These are phyloP conservation scores for Rana temporaria DNA, from an alignment of 2,113 vertebrate genomes.

Conservation along the genomic window DNA sequence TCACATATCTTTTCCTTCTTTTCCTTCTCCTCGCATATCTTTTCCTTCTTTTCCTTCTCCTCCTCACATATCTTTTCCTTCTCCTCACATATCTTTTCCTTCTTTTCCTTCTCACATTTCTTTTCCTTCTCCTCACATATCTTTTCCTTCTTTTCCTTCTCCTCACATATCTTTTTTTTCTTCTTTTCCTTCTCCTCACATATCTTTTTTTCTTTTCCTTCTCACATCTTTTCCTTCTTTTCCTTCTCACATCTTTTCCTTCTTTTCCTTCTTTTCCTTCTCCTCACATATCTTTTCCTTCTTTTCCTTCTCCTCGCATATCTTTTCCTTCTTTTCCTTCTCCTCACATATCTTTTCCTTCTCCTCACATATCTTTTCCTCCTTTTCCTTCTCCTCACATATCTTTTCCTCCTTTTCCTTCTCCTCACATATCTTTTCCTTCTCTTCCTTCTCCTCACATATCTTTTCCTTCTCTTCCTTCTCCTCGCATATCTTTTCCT, in stretches of 20 bases:
- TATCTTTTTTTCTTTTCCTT: too few relatives aligned
- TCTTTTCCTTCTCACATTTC: too few relatives aligned
- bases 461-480: too few relatives aligned
- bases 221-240: too few relatives aligned
- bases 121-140: background rate
- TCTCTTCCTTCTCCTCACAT: rapidly evolving
- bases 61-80: background rate
- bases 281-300: too few relatives aligned
- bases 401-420: too few relatives aligned
- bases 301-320: too few relatives aligned
- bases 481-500: background rate
- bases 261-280: background rate
- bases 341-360: too few relatives aligned
- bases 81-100: too few relatives aligned
- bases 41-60: background rate
- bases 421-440: background rate
- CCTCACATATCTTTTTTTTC: too few relatives aligned
- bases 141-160: background rate
- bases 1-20: background rate
- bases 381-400: background rate
- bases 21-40: background rate
- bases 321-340: too few relatives aligned
- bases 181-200: background rate
- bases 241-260: too few relatives aligned
- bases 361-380: background rate